Evolutionary conservation across 37 sponge, comb jelly and placozoan species (phyloP), one percentile per base, ranked within the genome.

Genomic region (Beroe ovata): DNA sequence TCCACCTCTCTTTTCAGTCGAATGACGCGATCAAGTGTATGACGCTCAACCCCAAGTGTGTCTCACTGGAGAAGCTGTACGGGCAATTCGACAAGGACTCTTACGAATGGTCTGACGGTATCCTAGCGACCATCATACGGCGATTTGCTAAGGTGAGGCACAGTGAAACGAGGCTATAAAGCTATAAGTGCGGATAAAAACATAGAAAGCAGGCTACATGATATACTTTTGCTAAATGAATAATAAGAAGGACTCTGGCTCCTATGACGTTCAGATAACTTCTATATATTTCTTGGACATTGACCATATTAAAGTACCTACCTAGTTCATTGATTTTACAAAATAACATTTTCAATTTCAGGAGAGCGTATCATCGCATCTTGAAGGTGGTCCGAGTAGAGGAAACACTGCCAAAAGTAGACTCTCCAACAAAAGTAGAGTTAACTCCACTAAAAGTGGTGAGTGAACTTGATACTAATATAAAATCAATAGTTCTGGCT

Each of bases 91-190:
- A 93, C 64, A 29, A 60, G 19, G 38, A 60, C 88, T 90, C 92
- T 8, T 77, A 92, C 40, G 94, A 93, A 58, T 93, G 94, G 94
- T 69, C 91, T 4, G 92, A 72, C 62, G 94, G 94, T 0, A 60
- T 93, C 29, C 88, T 93, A 2, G 72, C 92, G 21, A 88, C 88
- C 29, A 90, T 90, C 21, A 41, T 91, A 20, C 89, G 66, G 8
- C 60, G 60, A 22, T 92, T 89, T 77, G 84, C 84, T 23, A 77
- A 77, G 28, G 84, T 42, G 0, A 40, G 84, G 54, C 11, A 47
- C 11, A 16, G 54, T 47, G 11, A 11, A 11, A 47, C 6, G 54
- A 47, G 54, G 11, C 54, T 47, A 47, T 58, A 58, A 11, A 19
- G 16, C 59, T 58, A 19, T 58, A 11, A 11, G 18, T 19, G 59